These are phyloP conservation scores for Melitaea cinxia DNA, from an alignment of 1,140 invertebrate genomes.

Conservation along the genomic window DNA sequence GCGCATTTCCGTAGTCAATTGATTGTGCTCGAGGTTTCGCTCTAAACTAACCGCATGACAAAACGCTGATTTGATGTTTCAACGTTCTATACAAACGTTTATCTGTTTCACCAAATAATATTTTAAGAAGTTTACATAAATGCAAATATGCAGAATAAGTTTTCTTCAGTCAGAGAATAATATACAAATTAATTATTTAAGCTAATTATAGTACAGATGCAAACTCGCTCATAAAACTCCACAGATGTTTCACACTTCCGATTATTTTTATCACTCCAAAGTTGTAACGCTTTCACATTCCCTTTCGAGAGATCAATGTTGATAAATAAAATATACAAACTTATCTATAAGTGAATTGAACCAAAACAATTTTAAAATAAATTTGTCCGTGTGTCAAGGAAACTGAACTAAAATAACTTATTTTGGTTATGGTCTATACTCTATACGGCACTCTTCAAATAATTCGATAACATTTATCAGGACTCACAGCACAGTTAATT, in stretches of 20 bases:
- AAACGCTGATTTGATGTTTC: conserved; percentile 29
- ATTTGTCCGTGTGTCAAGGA: neutral
- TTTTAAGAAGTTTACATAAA: neutral
- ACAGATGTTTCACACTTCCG: conserved; percentile 35
- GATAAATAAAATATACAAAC: no score
- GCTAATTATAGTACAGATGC: conserved; percentile 37
- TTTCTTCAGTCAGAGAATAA: neutral
- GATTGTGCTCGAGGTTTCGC: conserved; percentile 54
- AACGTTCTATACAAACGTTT: conserved; percentile 18
- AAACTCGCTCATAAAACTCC: conserved; percentile 28
- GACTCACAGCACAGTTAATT: neutral
- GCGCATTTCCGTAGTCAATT: conserved; percentile 47
- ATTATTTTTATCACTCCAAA: conserved; percentile 43
- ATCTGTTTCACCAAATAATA: conserved; percentile 13
- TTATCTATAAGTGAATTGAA: neutral
- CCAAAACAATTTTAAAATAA: neutral
- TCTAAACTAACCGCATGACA: conserved; percentile 66
- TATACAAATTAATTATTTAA: neutral
- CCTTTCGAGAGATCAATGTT: neutral
- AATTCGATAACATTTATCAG: neutral
- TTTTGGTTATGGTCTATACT: neutral
- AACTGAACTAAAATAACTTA: neutral
- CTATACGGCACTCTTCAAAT: neutral
- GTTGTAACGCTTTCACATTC: conserved; percentile 25
- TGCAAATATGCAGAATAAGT: neutral